Conservation (phyloP, 2,888 invertebrate species). For the Synanthedon formicaeformis region DNA sequence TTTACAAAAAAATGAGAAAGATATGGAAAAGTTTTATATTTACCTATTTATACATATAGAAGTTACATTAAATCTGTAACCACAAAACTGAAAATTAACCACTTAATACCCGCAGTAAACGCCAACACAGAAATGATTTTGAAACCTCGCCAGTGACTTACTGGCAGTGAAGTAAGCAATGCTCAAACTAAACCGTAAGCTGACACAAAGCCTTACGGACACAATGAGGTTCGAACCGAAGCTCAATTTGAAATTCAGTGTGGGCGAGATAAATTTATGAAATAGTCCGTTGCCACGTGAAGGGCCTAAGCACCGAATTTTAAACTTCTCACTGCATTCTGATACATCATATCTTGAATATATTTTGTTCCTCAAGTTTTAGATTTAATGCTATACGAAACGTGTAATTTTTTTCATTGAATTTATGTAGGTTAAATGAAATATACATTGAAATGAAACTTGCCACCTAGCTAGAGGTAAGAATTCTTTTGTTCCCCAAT, state of each 20-base stretch:
- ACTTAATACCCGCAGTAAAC: background rate
- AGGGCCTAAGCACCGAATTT: background rate
- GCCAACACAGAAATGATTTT: constrained; percentile 1
- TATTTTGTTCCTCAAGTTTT: too few species aligned
- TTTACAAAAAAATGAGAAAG: too few species aligned
- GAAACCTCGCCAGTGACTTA: constrained; percentile 3
- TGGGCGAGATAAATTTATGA: constrained; percentile 41
- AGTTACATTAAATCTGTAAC: background rate
- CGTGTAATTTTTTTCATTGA: too few species aligned
- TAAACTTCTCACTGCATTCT: background rate
- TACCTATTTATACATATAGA: too few species aligned
- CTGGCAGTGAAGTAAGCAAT: background rate
- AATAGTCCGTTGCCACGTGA: constrained; percentile 9
- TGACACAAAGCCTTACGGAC: constrained; percentile 31
- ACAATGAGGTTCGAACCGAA: constrained; percentile 25
- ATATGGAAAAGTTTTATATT: too few species aligned
- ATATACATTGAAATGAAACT: too few species aligned
- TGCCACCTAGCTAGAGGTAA: too few species aligned
- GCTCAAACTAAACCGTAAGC: constrained; percentile 18
- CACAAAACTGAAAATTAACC: background rate
- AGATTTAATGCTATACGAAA: too few species aligned
- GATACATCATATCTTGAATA: too few species aligned
- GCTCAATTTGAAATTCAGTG: constrained; percentile 18
- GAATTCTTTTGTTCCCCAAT: too few species aligned
- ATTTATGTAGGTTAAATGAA: too few species aligned